Conservation (phyloP, 2,888 invertebrate genomes). For the Lobophora halterata region DNA sequence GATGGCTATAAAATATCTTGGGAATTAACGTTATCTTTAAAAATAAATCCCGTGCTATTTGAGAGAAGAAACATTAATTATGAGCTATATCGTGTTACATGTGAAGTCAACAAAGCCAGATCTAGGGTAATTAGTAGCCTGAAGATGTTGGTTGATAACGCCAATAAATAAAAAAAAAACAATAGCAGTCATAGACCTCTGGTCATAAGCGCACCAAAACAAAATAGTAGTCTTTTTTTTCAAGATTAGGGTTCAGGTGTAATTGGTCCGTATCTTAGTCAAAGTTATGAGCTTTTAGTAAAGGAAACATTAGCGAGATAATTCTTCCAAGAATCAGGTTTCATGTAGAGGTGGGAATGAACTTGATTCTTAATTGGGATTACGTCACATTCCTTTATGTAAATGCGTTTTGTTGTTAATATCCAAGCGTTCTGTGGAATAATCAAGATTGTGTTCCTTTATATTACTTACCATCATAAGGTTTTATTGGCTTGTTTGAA, state of each 20-base stretch:
- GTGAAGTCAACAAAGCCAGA: conserved; percentile 38
- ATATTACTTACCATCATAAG: too few relatives aligned
- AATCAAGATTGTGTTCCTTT: conserved; percentile 11
- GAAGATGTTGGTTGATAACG: conserved; percentile 40
- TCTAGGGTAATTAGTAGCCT: conserved; percentile 51
- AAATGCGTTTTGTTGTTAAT: conserved; percentile 50
- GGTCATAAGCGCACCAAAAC: too few relatives aligned
- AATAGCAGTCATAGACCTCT: conserved; percentile 33
- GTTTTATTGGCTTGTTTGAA: too few relatives aligned
- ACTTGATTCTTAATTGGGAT: conserved; percentile 61
- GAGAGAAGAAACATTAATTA: conserved; percentile 36
- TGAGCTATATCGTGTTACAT: conserved; percentile 46
- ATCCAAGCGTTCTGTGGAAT: conserved; percentile 32
- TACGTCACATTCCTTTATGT: conserved; percentile 40
- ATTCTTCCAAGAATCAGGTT: conserved; percentile 58
- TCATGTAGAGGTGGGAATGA: conserved; percentile 50
- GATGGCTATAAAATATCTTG: conserved; percentile 39
- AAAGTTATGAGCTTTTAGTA: conserved; percentile 49
- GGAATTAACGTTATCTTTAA: conserved; percentile 34
- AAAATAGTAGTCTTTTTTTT: too few relatives aligned
- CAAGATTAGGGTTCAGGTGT: conserved; percentile 29
- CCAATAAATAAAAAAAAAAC: conserved; percentile 32
- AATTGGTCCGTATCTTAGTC: conserved; percentile 51
- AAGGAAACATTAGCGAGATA: conserved; percentile 63
- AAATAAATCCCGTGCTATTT: conserved; percentile 35